Conservation (phyloP, 2,888 invertebrate species). For the Pammene aurita region DNA sequence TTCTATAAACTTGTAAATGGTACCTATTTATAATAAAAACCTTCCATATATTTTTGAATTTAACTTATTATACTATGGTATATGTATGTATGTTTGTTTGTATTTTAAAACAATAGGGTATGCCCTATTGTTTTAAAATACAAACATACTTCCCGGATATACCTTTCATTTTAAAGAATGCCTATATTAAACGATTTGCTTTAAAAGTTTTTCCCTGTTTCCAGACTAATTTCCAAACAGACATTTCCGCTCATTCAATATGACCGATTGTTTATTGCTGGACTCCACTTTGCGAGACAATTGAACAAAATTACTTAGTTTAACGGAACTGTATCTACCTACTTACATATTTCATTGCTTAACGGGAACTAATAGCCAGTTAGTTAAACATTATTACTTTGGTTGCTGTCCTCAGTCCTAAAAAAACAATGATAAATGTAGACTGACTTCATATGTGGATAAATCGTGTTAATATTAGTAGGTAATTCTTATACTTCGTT, state of each 20-base stretch:
- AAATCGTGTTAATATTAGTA: neutral
- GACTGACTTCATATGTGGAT: too few species aligned
- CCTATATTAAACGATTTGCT: conserved; percentile 75
- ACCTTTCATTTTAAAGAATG: conserved; percentile 55
- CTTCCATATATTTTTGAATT: too few species aligned
- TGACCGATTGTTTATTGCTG: conserved; percentile 81
- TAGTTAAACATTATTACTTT: neutral
- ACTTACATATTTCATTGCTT: conserved; percentile 47
- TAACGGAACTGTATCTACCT: conserved; percentile 65
- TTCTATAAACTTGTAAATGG: too few species aligned
- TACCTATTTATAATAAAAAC: too few species aligned
- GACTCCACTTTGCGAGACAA: conserved; percentile 75
- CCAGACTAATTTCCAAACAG: conserved; percentile 78
- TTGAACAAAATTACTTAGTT: conserved; percentile 74
- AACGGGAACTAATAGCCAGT: conserved; percentile 28
- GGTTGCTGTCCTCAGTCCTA: neutral
- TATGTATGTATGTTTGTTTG: too few species aligned
- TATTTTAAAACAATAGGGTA: too few species aligned
- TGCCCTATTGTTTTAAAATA: too few species aligned
- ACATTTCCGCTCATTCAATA: conserved; percentile 83
- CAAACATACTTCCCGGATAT: too few species aligned
- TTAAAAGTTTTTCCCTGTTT: conserved; percentile 82
- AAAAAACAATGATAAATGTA: neutral
- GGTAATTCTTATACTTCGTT: too few species aligned
- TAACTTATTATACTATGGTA: too few species aligned